These are phyloP conservation scores for Xenus cinereus DNA, from an alignment of 2,113 vertebrate species.

Conservation along the genomic window DNA sequence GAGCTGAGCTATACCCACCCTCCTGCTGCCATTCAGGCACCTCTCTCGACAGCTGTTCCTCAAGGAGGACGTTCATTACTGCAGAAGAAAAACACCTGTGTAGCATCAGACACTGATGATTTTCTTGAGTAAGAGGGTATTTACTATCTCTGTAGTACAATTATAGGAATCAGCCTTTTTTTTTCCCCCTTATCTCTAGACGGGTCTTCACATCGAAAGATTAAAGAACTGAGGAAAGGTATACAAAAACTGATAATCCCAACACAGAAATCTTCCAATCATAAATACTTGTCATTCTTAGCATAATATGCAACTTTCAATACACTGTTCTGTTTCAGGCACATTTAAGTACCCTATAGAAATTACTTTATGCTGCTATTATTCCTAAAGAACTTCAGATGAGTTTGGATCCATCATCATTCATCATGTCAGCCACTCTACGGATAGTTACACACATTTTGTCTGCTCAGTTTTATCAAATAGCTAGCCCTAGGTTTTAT, in stretches of 20 bases:
- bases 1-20: not conserved
- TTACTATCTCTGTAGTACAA: not conserved
- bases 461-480: constrained; percentile 9
- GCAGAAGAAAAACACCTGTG: not conserved
- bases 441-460: constrained; percentile 7
- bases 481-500: constrained; percentile 18
- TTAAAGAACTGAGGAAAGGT: not conserved
- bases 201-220: not conserved
- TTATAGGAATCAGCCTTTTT: not conserved
- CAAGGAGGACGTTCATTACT: not conserved
- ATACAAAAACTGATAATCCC: not conserved
- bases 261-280: not conserved
- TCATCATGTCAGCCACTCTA: constrained; percentile 32
- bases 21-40: not conserved
- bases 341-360: not conserved
- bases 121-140: not conserved
- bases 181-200: not conserved
- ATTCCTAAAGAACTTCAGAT: constrained; percentile 12
- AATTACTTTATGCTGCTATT: constrained; percentile 12
- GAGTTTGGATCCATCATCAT: constrained; percentile 26
- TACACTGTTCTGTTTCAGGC: not conserved
- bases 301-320: not conserved
- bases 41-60: not conserved
- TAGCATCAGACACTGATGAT: not conserved
- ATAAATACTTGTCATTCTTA: constrained; percentile 32